phyloP scores from a whole-genome alignment of 2,113 vertebrate genomes.

The Antidorcas marsupialis region DNA sequence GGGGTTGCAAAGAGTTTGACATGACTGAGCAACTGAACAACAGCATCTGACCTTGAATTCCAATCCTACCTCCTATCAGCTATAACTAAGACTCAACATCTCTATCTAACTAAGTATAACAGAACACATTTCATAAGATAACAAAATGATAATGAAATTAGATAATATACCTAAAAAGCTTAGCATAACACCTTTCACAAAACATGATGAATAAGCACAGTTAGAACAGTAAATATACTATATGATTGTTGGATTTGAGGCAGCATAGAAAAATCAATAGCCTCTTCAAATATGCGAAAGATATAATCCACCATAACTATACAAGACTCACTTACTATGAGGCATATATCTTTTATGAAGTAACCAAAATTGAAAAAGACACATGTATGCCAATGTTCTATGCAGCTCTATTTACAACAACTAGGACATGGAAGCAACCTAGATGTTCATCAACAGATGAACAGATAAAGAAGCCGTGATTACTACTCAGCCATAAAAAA shows the following conservation, averaged over 20 bases:
- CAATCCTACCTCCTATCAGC: not conserved
- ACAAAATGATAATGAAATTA: not conserved
- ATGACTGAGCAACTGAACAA: not conserved
- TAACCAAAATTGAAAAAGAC: not conserved
- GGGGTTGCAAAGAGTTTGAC: not conserved
- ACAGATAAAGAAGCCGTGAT: not conserved
- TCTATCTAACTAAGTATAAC: not conserved
- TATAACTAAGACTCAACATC: not conserved
- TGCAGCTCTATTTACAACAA: not conserved
- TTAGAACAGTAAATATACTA: not conserved
- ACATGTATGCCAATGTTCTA: not conserved
- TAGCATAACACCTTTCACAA: not conserved
- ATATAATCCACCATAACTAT: not conserved
- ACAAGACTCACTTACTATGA: not conserved
- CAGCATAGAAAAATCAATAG: not conserved
- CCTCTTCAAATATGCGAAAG: not conserved
- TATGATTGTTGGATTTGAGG: not conserved
- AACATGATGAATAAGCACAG: not conserved
- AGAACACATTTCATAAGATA: not conserved
- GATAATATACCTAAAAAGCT: not conserved
- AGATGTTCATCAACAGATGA: not conserved
- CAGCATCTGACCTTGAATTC: not conserved
- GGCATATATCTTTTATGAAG: not conserved
- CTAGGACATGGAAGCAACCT: not conserved
- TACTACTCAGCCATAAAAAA: not conserved